Percentiles rank a stretch among this genome's conserved stretches.
These are phyloP conservation scores for Cepaea hortensis DNA, from an alignment of 2,888 invertebrate genomes.

Conservation along the genomic window DNA sequence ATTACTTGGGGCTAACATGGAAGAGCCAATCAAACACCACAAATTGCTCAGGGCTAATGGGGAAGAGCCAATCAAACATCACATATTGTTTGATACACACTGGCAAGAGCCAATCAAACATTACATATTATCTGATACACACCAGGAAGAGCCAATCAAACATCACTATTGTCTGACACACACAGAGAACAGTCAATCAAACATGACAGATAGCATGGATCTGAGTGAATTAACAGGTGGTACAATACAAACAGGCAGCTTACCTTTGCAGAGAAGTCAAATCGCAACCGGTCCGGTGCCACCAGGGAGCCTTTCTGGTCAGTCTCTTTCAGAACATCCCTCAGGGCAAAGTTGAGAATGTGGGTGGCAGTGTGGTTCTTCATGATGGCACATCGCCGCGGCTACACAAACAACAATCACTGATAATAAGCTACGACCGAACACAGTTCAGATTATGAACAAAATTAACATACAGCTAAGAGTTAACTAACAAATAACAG, in stretches of 20 bases:
- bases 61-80: constrained; percentile 78
- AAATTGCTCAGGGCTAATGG: constrained; percentile 87
- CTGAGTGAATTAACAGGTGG: background rate
- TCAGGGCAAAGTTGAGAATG: constrained; percentile 93
- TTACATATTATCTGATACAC: too few relatives aligned
- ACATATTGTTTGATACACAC: too few relatives aligned
- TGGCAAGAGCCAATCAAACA: too few relatives aligned
- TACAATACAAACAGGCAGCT: background rate
- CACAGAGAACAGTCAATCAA: too few relatives aligned
- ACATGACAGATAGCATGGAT: too few relatives aligned
- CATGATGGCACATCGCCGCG: constrained; percentile 93
- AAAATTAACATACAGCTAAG: background rate
- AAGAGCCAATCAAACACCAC: too few relatives aligned
- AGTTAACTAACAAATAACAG: background rate
- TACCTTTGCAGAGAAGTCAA: constrained; percentile 87
- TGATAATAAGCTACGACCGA: too few relatives aligned
- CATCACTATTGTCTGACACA: too few relatives aligned
- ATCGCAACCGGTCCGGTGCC: constrained; percentile 95
- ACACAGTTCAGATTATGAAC: background rate
- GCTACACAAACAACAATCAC: constrained; percentile 66
- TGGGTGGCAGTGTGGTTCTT: constrained; percentile 99
- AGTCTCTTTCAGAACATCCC: constrained; percentile 91
- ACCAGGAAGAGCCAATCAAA: too few relatives aligned
- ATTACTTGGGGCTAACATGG: too few relatives aligned
- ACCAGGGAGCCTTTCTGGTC: constrained; percentile 98